Conservation (phyloP, 1,140 invertebrate species). For the Polypedilum vanderplanki region DNA sequence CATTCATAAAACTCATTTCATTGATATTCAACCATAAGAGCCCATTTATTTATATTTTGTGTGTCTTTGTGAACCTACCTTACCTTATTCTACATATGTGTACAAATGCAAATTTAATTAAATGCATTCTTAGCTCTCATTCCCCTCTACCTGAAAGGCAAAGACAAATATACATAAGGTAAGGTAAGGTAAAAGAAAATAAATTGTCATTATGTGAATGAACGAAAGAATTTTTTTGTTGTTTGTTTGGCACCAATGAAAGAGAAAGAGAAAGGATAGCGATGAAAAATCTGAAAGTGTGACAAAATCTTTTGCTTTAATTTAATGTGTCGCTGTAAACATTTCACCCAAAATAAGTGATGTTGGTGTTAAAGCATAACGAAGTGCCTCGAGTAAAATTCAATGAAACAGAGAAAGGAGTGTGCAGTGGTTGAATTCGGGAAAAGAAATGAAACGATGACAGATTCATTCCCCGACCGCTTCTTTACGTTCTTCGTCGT, state of each 20-base stretch:
- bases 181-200: not conserved
- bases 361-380: not conserved
- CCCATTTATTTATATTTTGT: constrained; percentile 19
- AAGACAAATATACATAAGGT: not conserved
- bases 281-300: not conserved
- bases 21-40: constrained; percentile 6
- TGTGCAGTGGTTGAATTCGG: not conserved
- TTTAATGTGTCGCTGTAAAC: not conserved
- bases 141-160: not conserved
- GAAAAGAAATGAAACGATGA: not conserved
- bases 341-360: not conserved
- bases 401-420: too few species aligned
- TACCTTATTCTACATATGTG: too few species aligned
- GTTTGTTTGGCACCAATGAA: too few species aligned
- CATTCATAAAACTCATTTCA: not conserved
- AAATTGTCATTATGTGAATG: not conserved
- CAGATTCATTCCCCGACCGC: not conserved
- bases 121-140: not conserved
- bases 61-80: too few species aligned
- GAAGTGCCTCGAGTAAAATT: not conserved
- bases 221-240: not conserved
- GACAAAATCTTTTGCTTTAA: not conserved
- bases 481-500: too few species aligned
- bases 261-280: not conserved
- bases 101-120: not conserved